Percentiles rank a stretch among this genome's conserved stretches.
Evolutionary conservation across 1,140 invertebrate genomes (phyloP).

Genomic region (Gonatopus flavifemur): DNA sequence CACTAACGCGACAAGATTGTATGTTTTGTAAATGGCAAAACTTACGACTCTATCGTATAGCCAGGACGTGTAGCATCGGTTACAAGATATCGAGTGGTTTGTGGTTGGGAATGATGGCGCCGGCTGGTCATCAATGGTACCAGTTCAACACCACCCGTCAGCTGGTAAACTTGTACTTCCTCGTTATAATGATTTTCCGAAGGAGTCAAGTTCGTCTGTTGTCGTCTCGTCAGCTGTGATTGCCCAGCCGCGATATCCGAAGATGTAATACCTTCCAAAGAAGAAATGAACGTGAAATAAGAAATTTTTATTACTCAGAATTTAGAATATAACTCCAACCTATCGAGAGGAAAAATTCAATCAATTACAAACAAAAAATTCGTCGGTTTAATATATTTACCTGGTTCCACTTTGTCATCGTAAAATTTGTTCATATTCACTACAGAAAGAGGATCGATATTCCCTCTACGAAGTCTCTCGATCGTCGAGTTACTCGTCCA

Average conservation of each 20-base stretch:
- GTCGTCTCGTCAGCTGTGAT: conserved; percentile 4
- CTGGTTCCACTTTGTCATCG: conserved; percentile 27
- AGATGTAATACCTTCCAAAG: conserved; percentile 1
- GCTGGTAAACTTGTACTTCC: conserved; percentile 40
- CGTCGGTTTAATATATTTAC: conserved; percentile 21
- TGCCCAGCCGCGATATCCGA: conserved; percentile 16
- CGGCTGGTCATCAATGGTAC: conserved; percentile 67
- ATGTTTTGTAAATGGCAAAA: conserved; percentile 3
- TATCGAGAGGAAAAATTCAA: conserved; percentile 5
- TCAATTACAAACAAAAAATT: no score
- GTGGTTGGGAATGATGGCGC: conserved; percentile 38
- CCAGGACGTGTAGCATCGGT: conserved; percentile 63
- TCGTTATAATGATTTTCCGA: conserved; percentile 33
- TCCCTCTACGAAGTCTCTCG: conserved; percentile 22
- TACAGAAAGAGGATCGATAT: conserved; percentile 23
- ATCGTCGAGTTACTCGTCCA: conserved; percentile 40
- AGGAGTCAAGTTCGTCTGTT: not conserved
- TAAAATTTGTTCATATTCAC: conserved; percentile 36
- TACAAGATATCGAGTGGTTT: conserved; percentile 43
- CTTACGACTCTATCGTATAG: conserved; percentile 47
- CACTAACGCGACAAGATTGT: not conserved
- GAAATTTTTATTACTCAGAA: not conserved
- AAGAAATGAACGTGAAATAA: conserved; percentile 9
- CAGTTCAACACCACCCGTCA: conserved; percentile 67
- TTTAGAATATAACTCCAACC: not conserved